Conservation (phyloP, 2,797 vertebrate species). For the Pteronotus mesoamericanus region DNA sequence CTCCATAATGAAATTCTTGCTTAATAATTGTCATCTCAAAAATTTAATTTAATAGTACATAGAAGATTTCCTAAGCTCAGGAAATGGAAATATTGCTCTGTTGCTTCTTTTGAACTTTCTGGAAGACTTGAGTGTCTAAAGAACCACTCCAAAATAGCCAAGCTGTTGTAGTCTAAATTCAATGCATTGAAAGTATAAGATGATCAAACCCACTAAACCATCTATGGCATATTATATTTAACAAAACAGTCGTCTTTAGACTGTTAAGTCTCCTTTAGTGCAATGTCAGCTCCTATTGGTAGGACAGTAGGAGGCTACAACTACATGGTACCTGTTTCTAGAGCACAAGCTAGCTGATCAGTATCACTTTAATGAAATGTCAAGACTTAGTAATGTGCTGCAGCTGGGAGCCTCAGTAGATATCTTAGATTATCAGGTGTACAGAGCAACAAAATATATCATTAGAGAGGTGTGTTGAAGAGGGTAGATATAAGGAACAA, state of each 20-base stretch:
- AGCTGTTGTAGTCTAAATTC: not conserved
- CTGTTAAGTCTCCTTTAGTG: not conserved
- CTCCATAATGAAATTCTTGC: not conserved
- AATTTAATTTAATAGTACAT: not conserved
- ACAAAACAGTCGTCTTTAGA: not conserved
- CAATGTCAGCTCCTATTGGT: not conserved
- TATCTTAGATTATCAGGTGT: not conserved
- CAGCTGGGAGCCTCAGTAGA: not conserved
- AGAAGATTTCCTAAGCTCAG: not conserved
- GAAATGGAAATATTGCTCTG: not conserved
- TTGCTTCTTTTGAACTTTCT: not conserved
- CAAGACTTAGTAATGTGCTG: not conserved
- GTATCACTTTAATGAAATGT: conserved; percentile 50
- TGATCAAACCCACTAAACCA: not conserved
- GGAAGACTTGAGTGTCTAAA: not conserved
- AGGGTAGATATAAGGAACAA: not conserved
- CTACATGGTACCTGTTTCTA: not conserved
- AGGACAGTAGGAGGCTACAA: not conserved
- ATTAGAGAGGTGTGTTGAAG: not conserved
- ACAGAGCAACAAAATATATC: not conserved
- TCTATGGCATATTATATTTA: not conserved
- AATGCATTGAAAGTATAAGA: not conserved
- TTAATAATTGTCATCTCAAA: not conserved
- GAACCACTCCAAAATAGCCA: not conserved
- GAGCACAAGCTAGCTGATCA: not conserved